Conservation (phyloP, 1,140 invertebrate genomes). For the Anthonomus grandis region DNA sequence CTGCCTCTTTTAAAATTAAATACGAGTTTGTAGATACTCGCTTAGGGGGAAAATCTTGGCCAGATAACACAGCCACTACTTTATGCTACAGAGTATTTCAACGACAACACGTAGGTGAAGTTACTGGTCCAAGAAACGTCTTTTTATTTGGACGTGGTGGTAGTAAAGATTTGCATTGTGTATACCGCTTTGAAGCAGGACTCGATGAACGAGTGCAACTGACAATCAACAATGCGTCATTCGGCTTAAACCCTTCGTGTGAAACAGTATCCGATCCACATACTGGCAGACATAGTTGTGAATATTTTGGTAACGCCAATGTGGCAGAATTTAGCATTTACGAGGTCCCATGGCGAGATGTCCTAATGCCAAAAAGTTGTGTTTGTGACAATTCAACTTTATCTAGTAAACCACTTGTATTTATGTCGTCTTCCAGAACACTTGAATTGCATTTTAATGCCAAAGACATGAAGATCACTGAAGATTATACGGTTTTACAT, state of each 20-base stretch:
- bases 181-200: slow-evolving; percentile 69
- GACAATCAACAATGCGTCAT: slow-evolving; percentile 67
- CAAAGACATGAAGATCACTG: slow-evolving; percentile 61
- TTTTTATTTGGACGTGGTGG: slow-evolving; percentile 76
- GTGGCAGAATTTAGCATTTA: slow-evolving; percentile 58
- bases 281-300: slow-evolving; percentile 54
- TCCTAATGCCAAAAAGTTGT: slow-evolving; percentile 61
- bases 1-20: slow-evolving; percentile 61
- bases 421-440: slow-evolving; percentile 60
- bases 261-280: slow-evolving; percentile 67
- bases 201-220: slow-evolving; percentile 62
- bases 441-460: slow-evolving; percentile 63
- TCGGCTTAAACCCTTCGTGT: slow-evolving; percentile 64
- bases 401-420: slow-evolving; percentile 56
- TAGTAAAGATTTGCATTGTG: slow-evolving; percentile 66
- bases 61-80: slow-evolving; percentile 45
- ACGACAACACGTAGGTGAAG: slow-evolving; percentile 56
- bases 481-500: slow-evolving; percentile 67
- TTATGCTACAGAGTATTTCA: slow-evolving; percentile 57
- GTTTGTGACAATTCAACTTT: slow-evolving; percentile 67
- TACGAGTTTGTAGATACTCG: slow-evolving; percentile 84
- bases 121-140: slow-evolving; percentile 69
- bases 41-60: slow-evolving; percentile 67
- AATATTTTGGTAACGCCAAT: slow-evolving; percentile 51
- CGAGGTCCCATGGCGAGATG: slow-evolving; percentile 64